Evolutionary conservation across 1,140 invertebrate genomes (phyloP), one percentile per base, ranked within the genome.

Genomic region (Samia ricini): DNA sequence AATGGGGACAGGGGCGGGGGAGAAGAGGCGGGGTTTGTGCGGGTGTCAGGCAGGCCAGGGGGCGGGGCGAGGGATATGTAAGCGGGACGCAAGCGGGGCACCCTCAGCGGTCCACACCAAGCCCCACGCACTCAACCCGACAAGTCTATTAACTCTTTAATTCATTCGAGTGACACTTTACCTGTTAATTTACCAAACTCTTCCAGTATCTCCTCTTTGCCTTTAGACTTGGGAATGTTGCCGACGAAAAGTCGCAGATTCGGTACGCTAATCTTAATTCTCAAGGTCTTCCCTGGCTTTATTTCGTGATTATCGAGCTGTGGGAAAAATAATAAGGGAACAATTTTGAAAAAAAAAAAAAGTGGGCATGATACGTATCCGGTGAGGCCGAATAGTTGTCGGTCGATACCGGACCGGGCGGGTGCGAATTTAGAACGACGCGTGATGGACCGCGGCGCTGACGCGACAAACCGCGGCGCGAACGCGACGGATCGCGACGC

Each of bases 211-310:
- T 99, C 98, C 94, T 99, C 98, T 97, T 98, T 99, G 94, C 97
- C 96, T 96, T 99, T 99, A 94, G 97, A 98, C 95, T 99, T 99
- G 94, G 98, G 98, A 96, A 99, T 99, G 95, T 99, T 99, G 93
- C 98, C 98, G 93, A 99, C 97, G 95, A 99, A 99, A 94, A 99
- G 97, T 93, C 98, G 97, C 92, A 98, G 96, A 95, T 99, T 99
- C 93, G 98, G 98, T 95, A 99, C 97, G 92, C 98, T 99, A 95
- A 99, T 97, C 95, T 99, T 99, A 94, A 99, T 98, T 98, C 99
- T 99, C 93, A 99, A 95, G 93, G 95, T 95, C 95, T 99, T 99
- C 93, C 98, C 98, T 92, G 97, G 96, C 95, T 97, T 97, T 95
- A 99, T 99, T 97, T 99, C 98, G 94, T 99, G 95, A 96, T 98